phyloP scores from a whole-genome alignment of 2,888 invertebrate genomes.

The Oscheius sp. region DNA sequence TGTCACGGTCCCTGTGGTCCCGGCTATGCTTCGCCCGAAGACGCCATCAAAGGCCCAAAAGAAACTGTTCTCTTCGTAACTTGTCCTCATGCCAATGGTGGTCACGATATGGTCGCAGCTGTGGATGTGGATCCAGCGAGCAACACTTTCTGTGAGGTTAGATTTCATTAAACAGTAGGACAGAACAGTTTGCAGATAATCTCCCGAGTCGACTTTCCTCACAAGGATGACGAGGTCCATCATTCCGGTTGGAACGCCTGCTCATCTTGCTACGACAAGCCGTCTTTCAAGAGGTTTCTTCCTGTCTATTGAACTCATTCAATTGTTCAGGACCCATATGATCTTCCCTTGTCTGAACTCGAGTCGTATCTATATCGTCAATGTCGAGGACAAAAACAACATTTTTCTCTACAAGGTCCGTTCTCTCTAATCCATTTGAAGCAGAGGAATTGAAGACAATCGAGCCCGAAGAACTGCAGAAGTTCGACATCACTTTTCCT shows the following conservation, averaged over 20 bases:
- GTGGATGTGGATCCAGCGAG: constrained; percentile 91
- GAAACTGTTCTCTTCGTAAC: constrained; percentile 88
- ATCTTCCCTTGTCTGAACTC: constrained; percentile 86
- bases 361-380: constrained; percentile 86
- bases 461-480: constrained; percentile 84
- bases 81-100: constrained; percentile 77
- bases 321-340: constrained; percentile 80
- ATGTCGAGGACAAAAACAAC: constrained; percentile 75
- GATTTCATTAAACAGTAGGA: neutral
- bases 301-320: neutral
- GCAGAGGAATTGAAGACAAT: constrained; percentile 79
- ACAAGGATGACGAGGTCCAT: constrained; percentile 88
- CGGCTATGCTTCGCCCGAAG: constrained; percentile 78
- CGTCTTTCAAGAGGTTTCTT: constrained; percentile 42
- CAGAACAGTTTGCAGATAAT: constrained; percentile 82
- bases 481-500: constrained; percentile 84
- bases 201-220: constrained; percentile 84
- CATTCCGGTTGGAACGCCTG: constrained; percentile 98
- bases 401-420: constrained; percentile 35
- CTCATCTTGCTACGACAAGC: constrained; percentile 83
- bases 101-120: constrained; percentile 88
- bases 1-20: constrained; percentile 73
- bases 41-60: constrained; percentile 86
- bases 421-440: neutral
- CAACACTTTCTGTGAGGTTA: constrained; percentile 85